A percentile compares a stretch with the other conserved stretches of the same genome.
Evolutionary conservation across 2,888 invertebrate species (phyloP).

Genomic region (Lasius fuliginosus): DNA sequence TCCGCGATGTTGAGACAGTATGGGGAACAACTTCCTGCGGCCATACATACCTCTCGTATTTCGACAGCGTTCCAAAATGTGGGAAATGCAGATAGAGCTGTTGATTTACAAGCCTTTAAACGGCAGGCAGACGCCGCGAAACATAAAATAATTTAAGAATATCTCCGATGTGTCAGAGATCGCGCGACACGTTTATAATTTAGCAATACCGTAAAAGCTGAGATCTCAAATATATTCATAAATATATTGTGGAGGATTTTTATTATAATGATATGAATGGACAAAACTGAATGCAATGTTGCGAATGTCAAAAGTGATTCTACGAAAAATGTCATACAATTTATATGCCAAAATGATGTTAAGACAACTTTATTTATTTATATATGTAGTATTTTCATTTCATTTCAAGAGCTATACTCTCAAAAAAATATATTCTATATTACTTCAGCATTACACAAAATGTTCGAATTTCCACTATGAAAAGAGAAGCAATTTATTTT

Average conservation of each 20-base stretch:
- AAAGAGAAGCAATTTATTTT: too few relatives aligned
- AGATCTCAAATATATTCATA: background rate
- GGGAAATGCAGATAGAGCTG: conserved; percentile 47
- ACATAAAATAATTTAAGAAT: background rate
- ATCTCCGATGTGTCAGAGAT: background rate
- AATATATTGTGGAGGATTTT: background rate
- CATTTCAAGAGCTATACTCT: too few relatives aligned
- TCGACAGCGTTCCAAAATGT: conserved; percentile 35
- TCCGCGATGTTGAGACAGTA: conserved; percentile 37
- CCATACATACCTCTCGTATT: conserved; percentile 34
- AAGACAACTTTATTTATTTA: background rate
- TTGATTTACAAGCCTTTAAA: conserved; percentile 16
- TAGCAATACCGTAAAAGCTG: background rate
- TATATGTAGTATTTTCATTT: too few relatives aligned
- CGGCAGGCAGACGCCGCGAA: background rate
- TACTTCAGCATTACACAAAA: too few relatives aligned
- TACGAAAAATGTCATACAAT: too few relatives aligned
- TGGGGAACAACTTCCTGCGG: conserved; percentile 31
- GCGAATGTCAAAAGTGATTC: too few relatives aligned
- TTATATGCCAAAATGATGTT: too few relatives aligned
- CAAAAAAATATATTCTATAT: too few relatives aligned
- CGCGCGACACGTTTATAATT: background rate
- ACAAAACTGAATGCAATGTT: too few relatives aligned
- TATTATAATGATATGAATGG: background rate
- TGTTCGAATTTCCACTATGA: too few relatives aligned